Evolutionary conservation across 2,888 invertebrate genomes (phyloP).

Genomic region (Cephus pygmeus): DNA sequence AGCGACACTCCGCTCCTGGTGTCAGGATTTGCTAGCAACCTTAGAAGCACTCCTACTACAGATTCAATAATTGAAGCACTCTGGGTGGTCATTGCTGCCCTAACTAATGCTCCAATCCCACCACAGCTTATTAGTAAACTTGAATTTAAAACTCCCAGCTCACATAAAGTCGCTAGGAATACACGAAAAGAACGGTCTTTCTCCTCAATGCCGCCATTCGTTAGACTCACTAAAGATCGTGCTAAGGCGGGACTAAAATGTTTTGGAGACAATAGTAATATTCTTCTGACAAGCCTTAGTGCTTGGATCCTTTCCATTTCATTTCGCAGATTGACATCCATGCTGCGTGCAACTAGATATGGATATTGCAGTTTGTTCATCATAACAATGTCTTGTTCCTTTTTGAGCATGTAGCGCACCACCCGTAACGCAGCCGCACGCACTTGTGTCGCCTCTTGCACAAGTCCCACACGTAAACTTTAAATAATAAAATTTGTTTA

Average conservation of each 20-base stretch:
- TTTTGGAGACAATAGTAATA: slow-evolving; percentile 74
- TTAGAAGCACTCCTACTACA: slow-evolving; percentile 86
- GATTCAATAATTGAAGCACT: slow-evolving; percentile 92
- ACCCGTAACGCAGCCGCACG: slow-evolving; percentile 90
- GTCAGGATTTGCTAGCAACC: slow-evolving; percentile 85
- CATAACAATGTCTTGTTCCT: slow-evolving; percentile 80
- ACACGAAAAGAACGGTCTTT: slow-evolving; percentile 86
- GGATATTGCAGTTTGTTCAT: slow-evolving; percentile 87
- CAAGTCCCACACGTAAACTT: slow-evolving; percentile 86
- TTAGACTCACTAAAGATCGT: slow-evolving; percentile 84
- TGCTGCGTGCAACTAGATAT: slow-evolving; percentile 85
- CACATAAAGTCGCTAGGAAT: slow-evolving; percentile 88
- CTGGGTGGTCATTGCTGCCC: slow-evolving; percentile 86
- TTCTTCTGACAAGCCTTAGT: slow-evolving; percentile 82
- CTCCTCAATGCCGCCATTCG: slow-evolving; percentile 82
- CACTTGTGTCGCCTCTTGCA: slow-evolving; percentile 89
- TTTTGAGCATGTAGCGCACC: slow-evolving; percentile 84
- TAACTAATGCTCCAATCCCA: slow-evolving; percentile 84
- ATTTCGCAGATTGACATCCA: slow-evolving; percentile 90
- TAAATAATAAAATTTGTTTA: slow-evolving; percentile 41
- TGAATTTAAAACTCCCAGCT: slow-evolving; percentile 88
- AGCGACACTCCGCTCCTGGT: slow-evolving; percentile 86
- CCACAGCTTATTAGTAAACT: slow-evolving; percentile 82
- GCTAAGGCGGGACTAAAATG: slow-evolving; percentile 81
- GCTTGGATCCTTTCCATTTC: slow-evolving; percentile 95